Evolutionary conservation across 2,888 invertebrate genomes (phyloP).

Genomic region (Ernsta delagoae): DNA sequence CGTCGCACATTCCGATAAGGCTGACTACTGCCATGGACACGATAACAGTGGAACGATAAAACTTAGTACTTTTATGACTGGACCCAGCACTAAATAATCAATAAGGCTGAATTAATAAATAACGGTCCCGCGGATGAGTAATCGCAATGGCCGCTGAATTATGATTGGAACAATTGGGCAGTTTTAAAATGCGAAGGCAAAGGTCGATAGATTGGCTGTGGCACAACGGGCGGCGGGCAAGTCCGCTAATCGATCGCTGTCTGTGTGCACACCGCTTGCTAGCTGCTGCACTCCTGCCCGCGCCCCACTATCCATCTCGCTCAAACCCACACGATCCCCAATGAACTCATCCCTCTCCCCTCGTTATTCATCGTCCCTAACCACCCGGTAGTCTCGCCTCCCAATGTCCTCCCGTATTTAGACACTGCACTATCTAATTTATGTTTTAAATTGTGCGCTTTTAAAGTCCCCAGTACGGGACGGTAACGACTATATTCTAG

Average conservation of each 20-base stretch:
- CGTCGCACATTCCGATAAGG: constrained; percentile 1
- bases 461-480: constrained; percentile 64
- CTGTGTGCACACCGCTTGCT: constrained; percentile 74
- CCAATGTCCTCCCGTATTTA: constrained; percentile 80
- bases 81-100: not conserved
- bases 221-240: constrained; percentile 62
- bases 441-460: constrained; percentile 78
- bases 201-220: constrained; percentile 75
- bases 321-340: constrained; percentile 54
- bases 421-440: constrained; percentile 82
- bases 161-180: constrained; percentile 54
- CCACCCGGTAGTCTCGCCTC: constrained; percentile 79
- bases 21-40: not conserved
- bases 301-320: constrained; percentile 67
- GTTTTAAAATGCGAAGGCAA: constrained; percentile 68
- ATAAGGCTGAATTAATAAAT: constrained; percentile 22
- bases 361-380: constrained; percentile 79
- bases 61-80: not conserved
- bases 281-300: constrained; percentile 59
- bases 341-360: constrained; percentile 71
- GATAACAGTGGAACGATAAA: constrained; percentile 5
- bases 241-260: constrained; percentile 81
- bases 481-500: constrained; percentile 69
- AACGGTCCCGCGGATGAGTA: constrained; percentile 21
- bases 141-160: constrained; percentile 20